phyloP scores from a whole-genome alignment of 1,140 invertebrate genomes.

The Agrilus planipennis region DNA sequence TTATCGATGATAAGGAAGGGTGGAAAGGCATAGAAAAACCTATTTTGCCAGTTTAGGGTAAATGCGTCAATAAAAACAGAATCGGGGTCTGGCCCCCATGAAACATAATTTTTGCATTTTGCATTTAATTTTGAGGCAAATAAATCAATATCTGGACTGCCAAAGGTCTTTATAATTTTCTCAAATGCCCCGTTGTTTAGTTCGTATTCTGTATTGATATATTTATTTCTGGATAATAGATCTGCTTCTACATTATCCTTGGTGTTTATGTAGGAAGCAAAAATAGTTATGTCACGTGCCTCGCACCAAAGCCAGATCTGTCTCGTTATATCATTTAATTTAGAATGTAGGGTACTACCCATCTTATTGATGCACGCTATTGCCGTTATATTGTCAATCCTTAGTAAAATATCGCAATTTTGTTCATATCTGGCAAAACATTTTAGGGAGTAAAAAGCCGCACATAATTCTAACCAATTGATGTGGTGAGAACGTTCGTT shows the following conservation, averaged over 20 bases:
- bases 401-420: constrained; percentile 24
- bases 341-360: not conserved
- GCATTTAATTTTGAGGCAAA: not conserved
- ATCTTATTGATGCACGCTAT: constrained; percentile 25
- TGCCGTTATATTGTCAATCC: constrained; percentile 32
- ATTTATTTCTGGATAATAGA: too few species aligned
- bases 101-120: constrained; percentile 7
- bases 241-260: constrained; percentile 9
- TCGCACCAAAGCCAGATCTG: not conserved
- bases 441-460: constrained; percentile 27
- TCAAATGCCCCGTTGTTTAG: not conserved
- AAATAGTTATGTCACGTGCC: not conserved
- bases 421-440: constrained; percentile 21
- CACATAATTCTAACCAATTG: constrained; percentile 30
- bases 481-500: constrained; percentile 19
- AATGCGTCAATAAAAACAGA: not conserved
- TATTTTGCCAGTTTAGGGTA: not conserved
- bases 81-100: constrained; percentile 10
- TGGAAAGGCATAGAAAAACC: not conserved
- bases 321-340: not conserved
- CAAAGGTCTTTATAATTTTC: not conserved
- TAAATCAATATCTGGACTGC: not conserved
- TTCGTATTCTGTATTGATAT: constrained; percentile 1
- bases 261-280: not conserved
- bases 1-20: not conserved